These are phyloP conservation scores for Noctilio leporinus DNA, from an alignment of 2,113 vertebrate genomes.

Conservation along the genomic window DNA sequence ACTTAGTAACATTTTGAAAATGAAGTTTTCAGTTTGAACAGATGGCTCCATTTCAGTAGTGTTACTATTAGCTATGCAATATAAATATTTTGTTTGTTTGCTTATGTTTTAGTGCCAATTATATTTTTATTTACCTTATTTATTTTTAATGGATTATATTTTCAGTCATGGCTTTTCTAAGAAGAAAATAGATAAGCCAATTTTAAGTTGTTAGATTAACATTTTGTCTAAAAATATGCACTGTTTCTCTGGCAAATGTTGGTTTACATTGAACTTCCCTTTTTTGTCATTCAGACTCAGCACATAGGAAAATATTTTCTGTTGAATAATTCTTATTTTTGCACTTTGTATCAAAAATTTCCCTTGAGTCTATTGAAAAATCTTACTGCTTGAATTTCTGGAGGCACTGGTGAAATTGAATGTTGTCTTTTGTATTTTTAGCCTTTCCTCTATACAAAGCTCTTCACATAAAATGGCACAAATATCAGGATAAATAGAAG, in stretches of 20 bases:
- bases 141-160: slow-evolving; percentile 19
- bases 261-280: background rate
- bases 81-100: slow-evolving; percentile 50
- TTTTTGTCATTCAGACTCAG: slow-evolving; percentile 8
- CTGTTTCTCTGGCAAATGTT: background rate
- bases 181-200: slow-evolving; percentile 20
- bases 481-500: background rate
- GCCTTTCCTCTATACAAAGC: background rate
- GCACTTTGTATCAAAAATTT: background rate
- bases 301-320: slow-evolving; percentile 19
- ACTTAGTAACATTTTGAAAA: slow-evolving; percentile 37
- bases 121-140: slow-evolving; percentile 51
- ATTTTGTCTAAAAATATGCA: slow-evolving; percentile 13
- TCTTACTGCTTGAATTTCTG: background rate
- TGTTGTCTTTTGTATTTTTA: background rate
- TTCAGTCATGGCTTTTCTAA: background rate
- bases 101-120: slow-evolving; percentile 38
- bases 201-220: slow-evolving; percentile 28
- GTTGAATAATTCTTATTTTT: slow-evolving; percentile 21
- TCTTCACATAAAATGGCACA: background rate
- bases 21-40: slow-evolving; percentile 47
- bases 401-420: background rate
- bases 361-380: background rate
- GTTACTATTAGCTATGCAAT: slow-evolving; percentile 35
- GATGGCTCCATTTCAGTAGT: slow-evolving; percentile 21